A percentile compares a stretch with the other conserved stretches of the same genome.
These are phyloP conservation scores for Holocentrus rufus DNA, from an alignment of 2,797 vertebrate genomes.

Conservation along the genomic window DNA sequence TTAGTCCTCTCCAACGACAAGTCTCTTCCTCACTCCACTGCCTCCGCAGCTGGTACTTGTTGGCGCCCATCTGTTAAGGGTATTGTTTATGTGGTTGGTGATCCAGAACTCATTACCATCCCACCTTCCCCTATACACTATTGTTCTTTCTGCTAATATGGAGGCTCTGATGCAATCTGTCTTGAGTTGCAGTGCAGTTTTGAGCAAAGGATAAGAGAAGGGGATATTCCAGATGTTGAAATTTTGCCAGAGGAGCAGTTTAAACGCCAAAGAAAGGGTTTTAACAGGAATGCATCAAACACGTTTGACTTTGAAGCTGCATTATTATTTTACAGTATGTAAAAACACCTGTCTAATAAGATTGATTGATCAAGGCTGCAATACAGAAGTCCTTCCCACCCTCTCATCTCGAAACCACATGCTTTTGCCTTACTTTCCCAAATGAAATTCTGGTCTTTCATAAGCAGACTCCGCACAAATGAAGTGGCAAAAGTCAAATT, in stretches of 20 bases:
- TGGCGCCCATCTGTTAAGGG: slow-evolving; percentile 84
- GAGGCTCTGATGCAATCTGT: slow-evolving; percentile 66
- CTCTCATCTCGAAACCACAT: too few species aligned
- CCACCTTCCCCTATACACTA: slow-evolving; percentile 75
- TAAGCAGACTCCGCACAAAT: too few species aligned
- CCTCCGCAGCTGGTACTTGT: slow-evolving; percentile 82
- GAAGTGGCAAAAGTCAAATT: too few species aligned
- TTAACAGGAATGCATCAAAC: background rate
- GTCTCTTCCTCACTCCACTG: slow-evolving; percentile 77
- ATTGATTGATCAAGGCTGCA: too few species aligned
- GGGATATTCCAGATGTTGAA: slow-evolving; percentile 48
- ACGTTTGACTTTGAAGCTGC: too few species aligned
- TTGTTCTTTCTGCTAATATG: slow-evolving; percentile 80
- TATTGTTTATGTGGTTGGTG: slow-evolving; percentile 80
- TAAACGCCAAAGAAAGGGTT: background rate
- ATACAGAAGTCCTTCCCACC: too few species aligned
- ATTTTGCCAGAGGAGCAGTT: slow-evolving; percentile 28
- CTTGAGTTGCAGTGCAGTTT: slow-evolving; percentile 28
- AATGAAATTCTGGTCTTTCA: too few species aligned
- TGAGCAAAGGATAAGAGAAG: slow-evolving; percentile 10
- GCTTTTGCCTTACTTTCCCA: too few species aligned
- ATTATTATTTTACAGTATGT: too few species aligned
- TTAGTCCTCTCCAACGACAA: slow-evolving; percentile 75
- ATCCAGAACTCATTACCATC: slow-evolving; percentile 85
- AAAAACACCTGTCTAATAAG: too few species aligned